phyloP scores from a whole-genome alignment of 1,140 invertebrate species.

The Papilio glaucus region DNA sequence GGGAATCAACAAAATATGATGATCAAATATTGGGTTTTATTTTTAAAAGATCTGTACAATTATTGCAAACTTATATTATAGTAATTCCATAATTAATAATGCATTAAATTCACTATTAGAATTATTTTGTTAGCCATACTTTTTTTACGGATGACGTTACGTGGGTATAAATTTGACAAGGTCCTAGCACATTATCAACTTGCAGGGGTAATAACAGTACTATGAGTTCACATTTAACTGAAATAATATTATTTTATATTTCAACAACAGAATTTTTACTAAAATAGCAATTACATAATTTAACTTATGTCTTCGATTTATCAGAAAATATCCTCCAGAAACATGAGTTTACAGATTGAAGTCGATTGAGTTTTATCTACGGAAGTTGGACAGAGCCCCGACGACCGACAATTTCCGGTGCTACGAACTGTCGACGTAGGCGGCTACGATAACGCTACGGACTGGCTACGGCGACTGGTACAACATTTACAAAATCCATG shows the following conservation, averaged over 20 bases:
- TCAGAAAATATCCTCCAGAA: neutral
- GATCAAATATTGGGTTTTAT: too few species aligned
- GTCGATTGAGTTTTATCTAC: neutral
- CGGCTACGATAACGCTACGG: neutral
- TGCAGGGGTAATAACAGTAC: too few species aligned
- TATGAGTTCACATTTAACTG: neutral
- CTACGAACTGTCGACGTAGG: neutral
- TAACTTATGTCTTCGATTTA: neutral
- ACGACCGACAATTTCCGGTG: slow-evolving; percentile 2
- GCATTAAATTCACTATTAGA: too few species aligned
- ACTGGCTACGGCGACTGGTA: neutral
- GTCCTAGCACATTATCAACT: too few species aligned
- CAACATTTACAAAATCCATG: neutral
- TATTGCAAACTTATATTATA: too few species aligned
- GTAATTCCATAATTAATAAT: too few species aligned
- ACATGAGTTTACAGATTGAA: neutral
- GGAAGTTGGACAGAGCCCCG: neutral
- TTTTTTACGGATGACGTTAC: too few species aligned
- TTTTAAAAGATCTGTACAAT: too few species aligned
- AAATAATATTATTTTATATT: neutral
- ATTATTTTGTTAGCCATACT: too few species aligned
- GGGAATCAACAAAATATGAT: too few species aligned
- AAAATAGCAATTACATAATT: neutral
- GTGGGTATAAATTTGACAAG: too few species aligned
- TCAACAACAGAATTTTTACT: too few species aligned